A percentile compares a stretch with the other conserved stretches of the same genome.
Evolutionary conservation across 1,140 invertebrate species (phyloP).

Genomic region (Musca domestica): DNA sequence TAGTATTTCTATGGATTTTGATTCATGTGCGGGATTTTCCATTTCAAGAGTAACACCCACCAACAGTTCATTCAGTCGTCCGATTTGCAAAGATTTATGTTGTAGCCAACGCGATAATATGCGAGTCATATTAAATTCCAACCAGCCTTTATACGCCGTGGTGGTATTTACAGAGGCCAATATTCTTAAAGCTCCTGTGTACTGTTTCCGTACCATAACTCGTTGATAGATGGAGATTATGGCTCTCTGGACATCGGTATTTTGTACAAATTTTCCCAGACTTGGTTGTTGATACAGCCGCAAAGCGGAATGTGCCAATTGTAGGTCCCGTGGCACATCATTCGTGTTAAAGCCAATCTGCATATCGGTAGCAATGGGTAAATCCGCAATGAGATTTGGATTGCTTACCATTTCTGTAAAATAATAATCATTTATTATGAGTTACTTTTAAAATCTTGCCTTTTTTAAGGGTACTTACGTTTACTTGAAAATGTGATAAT

Average conservation of each 20-base stretch:
- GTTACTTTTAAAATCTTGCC: neutral
- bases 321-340: conserved; percentile 40
- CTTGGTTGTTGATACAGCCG: conserved; percentile 41
- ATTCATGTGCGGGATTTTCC: conserved; percentile 26
- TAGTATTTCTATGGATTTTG: conserved; percentile 27
- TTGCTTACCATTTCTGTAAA: conserved; percentile 3
- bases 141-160: conserved; percentile 37
- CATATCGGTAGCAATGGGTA: conserved; percentile 23
- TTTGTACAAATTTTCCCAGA: neutral
- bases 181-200: conserved; percentile 25
- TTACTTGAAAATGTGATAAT: conserved; percentile 43
- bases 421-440: neutral
- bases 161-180: conserved; percentile 41
- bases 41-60: conserved; percentile 28
- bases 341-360: conserved; percentile 38
- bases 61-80: conserved; percentile 34
- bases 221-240: conserved; percentile 39
- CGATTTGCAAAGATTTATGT: conserved; percentile 21
- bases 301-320: conserved; percentile 37
- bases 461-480: conserved; percentile 11
- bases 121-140: conserved; percentile 46
- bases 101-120: conserved; percentile 36
- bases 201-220: conserved; percentile 14
- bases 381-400: neutral
- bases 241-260: conserved; percentile 24